These are phyloP conservation scores for Ficedula albicollis DNA, from an alignment of 2,797 vertebrate genomes.

Conservation along the genomic window DNA sequence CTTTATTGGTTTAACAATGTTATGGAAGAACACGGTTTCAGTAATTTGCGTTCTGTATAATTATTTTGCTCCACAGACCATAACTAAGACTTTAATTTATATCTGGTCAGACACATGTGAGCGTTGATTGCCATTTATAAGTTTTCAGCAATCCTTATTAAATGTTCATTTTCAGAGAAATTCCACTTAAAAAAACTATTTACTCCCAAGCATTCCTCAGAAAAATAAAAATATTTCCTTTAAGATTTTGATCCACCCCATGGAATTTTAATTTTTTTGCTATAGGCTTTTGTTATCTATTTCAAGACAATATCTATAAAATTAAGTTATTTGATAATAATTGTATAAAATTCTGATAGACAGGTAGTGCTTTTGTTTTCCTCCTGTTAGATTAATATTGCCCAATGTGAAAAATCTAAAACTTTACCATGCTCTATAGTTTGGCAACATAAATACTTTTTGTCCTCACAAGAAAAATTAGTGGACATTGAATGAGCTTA, in stretches of 20 bases:
- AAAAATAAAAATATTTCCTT: neutral
- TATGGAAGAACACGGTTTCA: neutral
- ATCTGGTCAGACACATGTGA: neutral
- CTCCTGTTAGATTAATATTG: neutral
- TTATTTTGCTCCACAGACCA: neutral
- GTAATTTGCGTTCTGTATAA: neutral
- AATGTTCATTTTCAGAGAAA: neutral
- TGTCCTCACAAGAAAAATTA: neutral
- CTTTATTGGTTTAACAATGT: neutral
- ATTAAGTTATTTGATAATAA: neutral
- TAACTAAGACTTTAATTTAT: neutral
- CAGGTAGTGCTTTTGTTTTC: neutral
- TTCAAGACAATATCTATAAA: neutral
- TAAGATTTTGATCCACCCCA: neutral
- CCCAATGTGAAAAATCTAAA: neutral
- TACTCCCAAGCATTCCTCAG: neutral
- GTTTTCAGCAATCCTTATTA: neutral
- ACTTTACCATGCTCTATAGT: neutral
- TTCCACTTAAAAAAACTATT: neutral
- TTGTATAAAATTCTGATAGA: neutral
- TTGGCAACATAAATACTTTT: neutral
- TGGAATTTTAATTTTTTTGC: neutral
- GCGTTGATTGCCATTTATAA: neutral
- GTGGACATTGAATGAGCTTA: neutral
- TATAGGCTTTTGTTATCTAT: neutral